Evolutionary conservation across 2,113 vertebrate species (phyloP).

Genomic region (Istiophorus platypterus): DNA sequence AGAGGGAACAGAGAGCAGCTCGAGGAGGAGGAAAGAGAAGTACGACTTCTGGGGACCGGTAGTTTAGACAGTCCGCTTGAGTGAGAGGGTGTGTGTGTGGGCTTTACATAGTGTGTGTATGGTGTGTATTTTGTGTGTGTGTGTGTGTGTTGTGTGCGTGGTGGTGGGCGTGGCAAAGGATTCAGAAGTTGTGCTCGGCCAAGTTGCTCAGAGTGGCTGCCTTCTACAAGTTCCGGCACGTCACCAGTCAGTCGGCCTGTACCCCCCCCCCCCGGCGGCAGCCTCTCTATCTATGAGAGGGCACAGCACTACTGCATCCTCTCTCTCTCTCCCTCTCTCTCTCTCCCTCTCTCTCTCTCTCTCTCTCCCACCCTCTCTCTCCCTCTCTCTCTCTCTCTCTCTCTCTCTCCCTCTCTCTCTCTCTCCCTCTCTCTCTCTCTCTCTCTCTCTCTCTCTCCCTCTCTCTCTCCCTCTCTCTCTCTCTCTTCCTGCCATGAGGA

Average conservation of each 20-base stretch:
- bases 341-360: slow-evolving; percentile 40
- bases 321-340: no score
- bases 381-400: no score
- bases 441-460: slow-evolving; percentile 74
- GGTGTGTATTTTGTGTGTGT: no score
- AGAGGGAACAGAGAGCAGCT: slow-evolving; percentile 53
- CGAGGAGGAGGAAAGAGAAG: slow-evolving; percentile 71
- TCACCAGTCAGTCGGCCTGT: slow-evolving; percentile 74
- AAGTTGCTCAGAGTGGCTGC: slow-evolving; percentile 60
- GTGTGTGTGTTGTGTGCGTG: slow-evolving; percentile 72
- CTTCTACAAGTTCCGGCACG: slow-evolving; percentile 76
- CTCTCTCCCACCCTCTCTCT: slow-evolving; percentile 76
- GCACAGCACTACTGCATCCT: slow-evolving; percentile 64
- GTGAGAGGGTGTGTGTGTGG: not conserved
- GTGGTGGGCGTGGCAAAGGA: slow-evolving; percentile 42
- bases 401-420: slow-evolving; percentile 63
- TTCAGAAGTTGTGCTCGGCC: slow-evolving; percentile 53
- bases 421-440: slow-evolving; percentile 66
- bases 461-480: slow-evolving; percentile 45
- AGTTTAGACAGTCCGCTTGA: slow-evolving; percentile 28
- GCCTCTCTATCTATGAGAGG: slow-evolving; percentile 71
- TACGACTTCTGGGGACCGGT: slow-evolving; percentile 55
- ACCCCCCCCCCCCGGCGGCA: no score
- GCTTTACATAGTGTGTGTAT: no score
- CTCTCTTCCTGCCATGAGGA: slow-evolving; percentile 66